Evolutionary conservation across 2,888 invertebrate genomes (phyloP).

Genomic region (Hartigia nigra): DNA sequence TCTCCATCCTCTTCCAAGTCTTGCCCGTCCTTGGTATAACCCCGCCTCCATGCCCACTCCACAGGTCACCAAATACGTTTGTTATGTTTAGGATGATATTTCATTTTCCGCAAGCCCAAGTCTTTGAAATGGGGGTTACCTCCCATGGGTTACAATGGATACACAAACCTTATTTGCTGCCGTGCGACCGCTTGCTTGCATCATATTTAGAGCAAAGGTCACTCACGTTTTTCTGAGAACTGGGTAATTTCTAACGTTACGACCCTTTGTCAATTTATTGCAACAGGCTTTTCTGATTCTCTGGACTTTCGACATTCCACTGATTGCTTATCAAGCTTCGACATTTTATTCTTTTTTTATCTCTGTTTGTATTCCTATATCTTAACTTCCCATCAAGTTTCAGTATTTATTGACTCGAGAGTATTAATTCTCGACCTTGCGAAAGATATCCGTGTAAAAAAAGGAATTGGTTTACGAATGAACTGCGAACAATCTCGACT

Average conservation of each 20-base stretch:
- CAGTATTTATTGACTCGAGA: not conserved
- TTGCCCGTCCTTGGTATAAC: not conserved
- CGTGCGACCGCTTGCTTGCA: constrained; percentile 18
- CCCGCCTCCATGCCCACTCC: not conserved
- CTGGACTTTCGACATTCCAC: not conserved
- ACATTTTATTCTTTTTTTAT: not conserved
- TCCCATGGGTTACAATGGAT: constrained; percentile 40
- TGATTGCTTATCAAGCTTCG: not conserved
- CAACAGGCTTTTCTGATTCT: not conserved
- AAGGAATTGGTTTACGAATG: too few species aligned
- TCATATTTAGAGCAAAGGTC: constrained; percentile 15
- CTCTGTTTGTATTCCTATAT: not conserved
- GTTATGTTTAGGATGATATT: constrained; percentile 36
- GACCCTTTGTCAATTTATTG: not conserved
- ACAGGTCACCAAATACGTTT: not conserved
- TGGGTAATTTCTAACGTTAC: not conserved
- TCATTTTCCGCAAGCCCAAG: constrained; percentile 50
- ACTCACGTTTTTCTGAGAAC: not conserved
- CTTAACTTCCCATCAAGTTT: not conserved
- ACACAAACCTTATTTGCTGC: constrained; percentile 46
- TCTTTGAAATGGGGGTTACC: constrained; percentile 20
- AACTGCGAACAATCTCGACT: too few species aligned
- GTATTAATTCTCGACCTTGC: not conserved
- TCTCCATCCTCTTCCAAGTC: constrained; percentile 4
- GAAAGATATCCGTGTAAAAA: too few species aligned